Evolutionary conservation across 2,113 vertebrate genomes (phyloP), one percentile per base, ranked within the genome.

Genomic region (Misgurnus anguillicaudatus): DNA sequence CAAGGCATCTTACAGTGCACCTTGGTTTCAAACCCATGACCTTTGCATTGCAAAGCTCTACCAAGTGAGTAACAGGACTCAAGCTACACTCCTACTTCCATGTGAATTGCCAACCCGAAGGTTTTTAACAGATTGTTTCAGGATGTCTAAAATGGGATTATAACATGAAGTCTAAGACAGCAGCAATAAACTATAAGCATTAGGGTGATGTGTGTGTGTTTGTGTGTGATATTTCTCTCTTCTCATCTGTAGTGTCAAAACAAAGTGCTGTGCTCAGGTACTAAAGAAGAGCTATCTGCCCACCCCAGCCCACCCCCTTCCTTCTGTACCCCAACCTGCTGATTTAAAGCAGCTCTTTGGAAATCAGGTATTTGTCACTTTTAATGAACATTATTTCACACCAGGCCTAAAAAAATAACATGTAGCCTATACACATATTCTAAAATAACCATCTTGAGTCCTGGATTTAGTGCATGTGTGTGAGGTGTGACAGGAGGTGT

Each of bases 281-380:
- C 61, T 57, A 82, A 61, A 80, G 85, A 85, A 82, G 74, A 85
- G 84, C 5, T 57, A 58, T 76, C 68, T 78, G 57, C 57, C 64
- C 73, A 76, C 63, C n/a, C n/a, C n/a, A n/a, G n/a, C n/a, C 66
- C 67, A 55, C 13, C 16, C n/a, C 53, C 24, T 61, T 39, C 41
- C 57, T 39, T n/a, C 55, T 39, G 0, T 58, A 53, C 61, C 38
- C 51, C 60, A 86, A 85, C 88, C 82, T 89, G 86, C 88, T 90
- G 89, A 83, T 80, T 85, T 86, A 80, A 79, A 75, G 82, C 83
- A 82, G 71, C 78, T 77, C 82, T 86, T 89, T 85, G 66, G 74
- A 86, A 88, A 89, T 87, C 85, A 88, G 87, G 86, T 90, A 87
- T 91, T 92, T 91, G 89, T 90, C 91, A 89, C 86, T 87, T 92